phyloP scores from a whole-genome alignment of 2,888 invertebrate genomes.

The Mactromeris polynyma region DNA sequence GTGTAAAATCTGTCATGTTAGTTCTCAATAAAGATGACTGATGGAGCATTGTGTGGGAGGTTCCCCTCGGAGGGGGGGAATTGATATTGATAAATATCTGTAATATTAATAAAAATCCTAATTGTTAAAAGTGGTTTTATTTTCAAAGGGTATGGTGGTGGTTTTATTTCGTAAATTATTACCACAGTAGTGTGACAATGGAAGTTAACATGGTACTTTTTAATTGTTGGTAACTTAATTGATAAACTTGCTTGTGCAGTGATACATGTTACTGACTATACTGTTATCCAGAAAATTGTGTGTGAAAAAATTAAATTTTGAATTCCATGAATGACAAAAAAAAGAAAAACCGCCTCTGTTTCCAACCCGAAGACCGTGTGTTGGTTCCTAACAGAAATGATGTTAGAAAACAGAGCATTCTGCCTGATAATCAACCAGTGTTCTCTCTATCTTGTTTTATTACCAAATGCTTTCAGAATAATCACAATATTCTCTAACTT shows the following conservation, averaged over 20 bases:
- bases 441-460: background rate
- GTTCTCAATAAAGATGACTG: too few species aligned
- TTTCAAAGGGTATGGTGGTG: too few species aligned
- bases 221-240: background rate
- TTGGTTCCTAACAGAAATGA: background rate
- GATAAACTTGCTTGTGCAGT: background rate
- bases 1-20: too few species aligned
- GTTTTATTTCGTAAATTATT: too few species aligned
- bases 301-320: background rate
- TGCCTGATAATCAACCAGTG: background rate
- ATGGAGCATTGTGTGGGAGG: too few species aligned
- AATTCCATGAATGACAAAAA: too few species aligned
- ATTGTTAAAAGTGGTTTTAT: too few species aligned
- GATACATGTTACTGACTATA: background rate
- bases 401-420: background rate
- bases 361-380: background rate
- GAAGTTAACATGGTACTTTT: too few species aligned
- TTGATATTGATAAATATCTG: too few species aligned
- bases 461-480: constrained; percentile 15
- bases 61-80: too few species aligned
- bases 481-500: background rate
- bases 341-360: background rate
- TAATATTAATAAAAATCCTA: too few species aligned
- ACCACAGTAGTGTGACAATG: too few species aligned
- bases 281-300: background rate